Conservation (phyloP, 1,140 invertebrate genomes). For the Cherax destructor region DNA sequence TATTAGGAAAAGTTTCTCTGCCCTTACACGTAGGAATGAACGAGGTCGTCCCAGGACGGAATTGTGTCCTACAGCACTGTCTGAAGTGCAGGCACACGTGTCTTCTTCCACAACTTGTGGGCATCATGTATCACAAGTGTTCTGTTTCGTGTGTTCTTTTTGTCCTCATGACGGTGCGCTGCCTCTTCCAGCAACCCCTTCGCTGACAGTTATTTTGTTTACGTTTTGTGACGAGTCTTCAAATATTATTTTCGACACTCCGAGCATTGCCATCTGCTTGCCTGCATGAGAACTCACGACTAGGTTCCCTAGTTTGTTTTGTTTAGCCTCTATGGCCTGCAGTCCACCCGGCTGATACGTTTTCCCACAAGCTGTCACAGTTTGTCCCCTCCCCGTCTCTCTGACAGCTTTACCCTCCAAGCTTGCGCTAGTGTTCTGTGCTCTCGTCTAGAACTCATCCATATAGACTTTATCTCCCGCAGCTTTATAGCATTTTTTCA, state of each 20-base stretch:
- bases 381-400: neutral
- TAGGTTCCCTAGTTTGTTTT: neutral
- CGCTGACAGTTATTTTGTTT: neutral
- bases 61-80: too few relatives aligned
- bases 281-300: slow-evolving; percentile 22
- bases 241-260: neutral
- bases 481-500: neutral
- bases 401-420: neutral
- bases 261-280: neutral
- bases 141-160: too few relatives aligned
- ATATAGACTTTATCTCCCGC: neutral
- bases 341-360: neutral
- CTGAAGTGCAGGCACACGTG: too few relatives aligned
- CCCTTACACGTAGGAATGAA: too few relatives aligned
- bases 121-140: too few relatives aligned
- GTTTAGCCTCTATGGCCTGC: neutral
- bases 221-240: neutral
- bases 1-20: too few relatives aligned
- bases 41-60: too few relatives aligned
- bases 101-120: too few relatives aligned
- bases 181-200: neutral
- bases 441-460: neutral
- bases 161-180: too few relatives aligned
- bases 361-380: neutral
- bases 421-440: neutral